A percentile compares a stretch with the other conserved stretches of the same genome.
phyloP scores from a whole-genome alignment of 2,888 invertebrate genomes.

The Chironomus tentans region DNA sequence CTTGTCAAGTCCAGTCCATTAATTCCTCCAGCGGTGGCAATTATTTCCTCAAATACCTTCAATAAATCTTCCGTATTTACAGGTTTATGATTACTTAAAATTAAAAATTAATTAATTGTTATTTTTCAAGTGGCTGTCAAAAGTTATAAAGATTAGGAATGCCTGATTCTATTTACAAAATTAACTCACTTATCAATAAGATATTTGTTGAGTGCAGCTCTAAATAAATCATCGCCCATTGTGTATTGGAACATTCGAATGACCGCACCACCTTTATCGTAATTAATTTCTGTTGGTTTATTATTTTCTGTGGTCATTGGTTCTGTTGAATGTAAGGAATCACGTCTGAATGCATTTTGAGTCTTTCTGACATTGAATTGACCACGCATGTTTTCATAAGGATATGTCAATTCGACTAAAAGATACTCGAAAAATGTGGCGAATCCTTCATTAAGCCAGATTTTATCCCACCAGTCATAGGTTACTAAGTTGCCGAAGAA shows the following conservation, averaged over 20 bases:
- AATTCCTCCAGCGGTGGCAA: background rate
- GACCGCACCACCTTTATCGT: constrained; percentile 18
- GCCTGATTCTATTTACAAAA: background rate
- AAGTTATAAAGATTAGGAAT: background rate
- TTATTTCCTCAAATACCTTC: background rate
- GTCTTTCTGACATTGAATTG: background rate
- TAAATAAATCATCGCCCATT: constrained; percentile 7
- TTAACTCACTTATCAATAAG: constrained; percentile 10
- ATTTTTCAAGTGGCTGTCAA: background rate
- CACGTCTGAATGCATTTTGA: background rate
- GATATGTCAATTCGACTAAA: background rate
- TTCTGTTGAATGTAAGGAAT: background rate
- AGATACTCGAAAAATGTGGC: constrained; percentile 8
- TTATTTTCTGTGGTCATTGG: background rate
- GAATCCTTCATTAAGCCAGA: constrained; percentile 20
- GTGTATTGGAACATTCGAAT: constrained; percentile 20
- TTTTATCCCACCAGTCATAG: constrained; percentile 8
- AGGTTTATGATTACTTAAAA: constrained; percentile 7
- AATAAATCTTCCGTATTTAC: constrained; percentile 4
- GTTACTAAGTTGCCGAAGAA: constrained; percentile 13
- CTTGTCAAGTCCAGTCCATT: background rate
- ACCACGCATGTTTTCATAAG: background rate
- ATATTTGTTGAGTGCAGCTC: background rate
- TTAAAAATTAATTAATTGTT: background rate
- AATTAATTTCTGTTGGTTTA: constrained; percentile 2